Evolutionary conservation across 30 jellyfish, hydroid and myxozoan genomes (phyloP), one percentile per base, ranked within the genome.

Genomic region (Chrysaora quinquecirrha): DNA sequence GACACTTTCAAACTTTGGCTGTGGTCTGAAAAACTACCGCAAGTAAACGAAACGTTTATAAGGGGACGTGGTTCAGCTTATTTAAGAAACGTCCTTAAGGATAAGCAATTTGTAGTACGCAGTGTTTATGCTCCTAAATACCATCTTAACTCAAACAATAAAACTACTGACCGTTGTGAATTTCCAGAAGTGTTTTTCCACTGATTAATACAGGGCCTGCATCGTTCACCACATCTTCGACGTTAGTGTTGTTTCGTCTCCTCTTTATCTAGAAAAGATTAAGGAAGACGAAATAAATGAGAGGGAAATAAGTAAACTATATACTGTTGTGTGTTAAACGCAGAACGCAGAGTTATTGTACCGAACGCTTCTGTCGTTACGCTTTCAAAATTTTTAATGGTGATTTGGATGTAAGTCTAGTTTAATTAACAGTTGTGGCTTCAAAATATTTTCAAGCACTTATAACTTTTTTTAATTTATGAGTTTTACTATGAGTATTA

Each of bases 141-240:
- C n/a, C n/a, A n/a, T n/a, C n/a, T n/a, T n/a, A n/a, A n/a, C n/a
- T n/a, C n/a, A 52, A 10, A 52, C 9, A 19, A 16, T 52, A 7
- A 9, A 19, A 16, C 68, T 10, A 52, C 68, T 54, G 25, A 80
- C 90, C 90, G 20, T 79, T 43, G 34, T 80, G 90, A 27, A 80
- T 80, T 49, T 80, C 90, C 16, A 80, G 66, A 21, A 80, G 49
- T 1, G 90, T 80, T 67, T 66, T 65, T 20, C 90, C 90, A 28
- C 90, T 80, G 33, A 80, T 43, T 66, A 80, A n/a, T 12, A 68
- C 71, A 0, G 83, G 83, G 0, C 82, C 64, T 28, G 58, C 56
- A 30, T 30, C 58, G 48, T 18, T 34, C 34, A 21, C 77, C 9
- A 24, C 33, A 11, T 27, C 30, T 24, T 54, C 48, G 14, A 10